Base-by-base conservation (phyloP, 2,797 vertebrate species). In the Danio albolineatus region DNA sequence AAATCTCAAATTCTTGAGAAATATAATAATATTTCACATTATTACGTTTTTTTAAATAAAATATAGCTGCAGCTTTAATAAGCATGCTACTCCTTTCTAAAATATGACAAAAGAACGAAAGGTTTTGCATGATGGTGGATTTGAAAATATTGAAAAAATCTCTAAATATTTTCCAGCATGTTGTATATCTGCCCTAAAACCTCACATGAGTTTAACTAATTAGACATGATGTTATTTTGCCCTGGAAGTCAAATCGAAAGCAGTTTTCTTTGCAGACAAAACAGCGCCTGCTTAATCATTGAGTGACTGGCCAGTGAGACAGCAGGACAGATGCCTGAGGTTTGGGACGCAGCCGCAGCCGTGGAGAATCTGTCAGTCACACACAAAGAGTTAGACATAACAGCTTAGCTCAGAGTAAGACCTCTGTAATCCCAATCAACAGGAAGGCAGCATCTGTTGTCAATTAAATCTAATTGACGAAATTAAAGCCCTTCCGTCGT, bases 401-500 rank as follows among this genome's bases (percentile, higher is more conserved):
- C 44, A 73, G 62, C 49, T 6, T 54, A 64, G 69, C 48, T 66
- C 46, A 57, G 39, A 61, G 41, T 51, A 41, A 56, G 76, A 49
- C 71, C 80, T 82, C 60, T 67, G 60, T 79, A 61, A 76, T 49
- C 59, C 57, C 76, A 83, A 75, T 49, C 64, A 66, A 80, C 48
- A 62, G 6, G 43, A 53, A 53, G 38, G 60, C 60, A 72, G 57
- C 70, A 76, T 80, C 78, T 84, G 74, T 75, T 80, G 60, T 76
- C 60, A 80, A 67, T 76, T 84, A 79, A 76, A 76, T 72, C 17
- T 73, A 60, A 79, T 39, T 67, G 70, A 80, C 59, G 48, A 56
- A 75, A 74, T 86, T 80, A 64, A 65, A 80, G 17, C 49, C 19
- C 73, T 82, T 77, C 79, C 43, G 64, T 75, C n/a, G 56, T 82